phyloP scores from a whole-genome alignment of 1,140 invertebrate genomes.

The Delia radicum region DNA sequence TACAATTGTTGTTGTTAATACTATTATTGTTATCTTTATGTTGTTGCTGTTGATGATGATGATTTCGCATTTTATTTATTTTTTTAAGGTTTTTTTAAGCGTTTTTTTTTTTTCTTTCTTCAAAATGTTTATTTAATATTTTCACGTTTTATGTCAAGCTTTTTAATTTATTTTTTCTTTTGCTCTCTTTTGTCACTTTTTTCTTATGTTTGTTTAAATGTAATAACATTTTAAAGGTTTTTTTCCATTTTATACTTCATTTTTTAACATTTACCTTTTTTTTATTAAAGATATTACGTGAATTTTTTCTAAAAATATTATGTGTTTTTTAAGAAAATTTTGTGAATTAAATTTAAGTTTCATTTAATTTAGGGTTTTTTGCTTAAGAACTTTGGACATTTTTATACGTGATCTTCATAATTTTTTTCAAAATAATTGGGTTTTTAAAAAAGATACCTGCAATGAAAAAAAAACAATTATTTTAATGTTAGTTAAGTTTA shows the following conservation, averaged over 20 bases:
- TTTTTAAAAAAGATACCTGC: background rate
- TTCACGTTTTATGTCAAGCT: background rate
- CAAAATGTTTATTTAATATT: background rate
- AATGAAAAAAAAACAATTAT: background rate
- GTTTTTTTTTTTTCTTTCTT: background rate
- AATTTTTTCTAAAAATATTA: background rate
- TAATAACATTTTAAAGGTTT: slow-evolving; percentile 12
- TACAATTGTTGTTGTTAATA: slow-evolving; percentile 33
- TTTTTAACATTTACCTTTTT: background rate
- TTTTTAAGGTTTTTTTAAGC: background rate
- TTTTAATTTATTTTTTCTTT: background rate
- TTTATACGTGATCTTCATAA: background rate
- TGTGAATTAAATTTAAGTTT: slow-evolving; percentile 5
- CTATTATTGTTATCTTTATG: slow-evolving; percentile 30
- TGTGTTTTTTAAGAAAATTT: background rate
- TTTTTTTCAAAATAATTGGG: background rate
- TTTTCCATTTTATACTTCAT: background rate
- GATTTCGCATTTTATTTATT: background rate
- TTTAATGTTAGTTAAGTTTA: background rate
- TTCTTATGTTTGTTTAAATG: slow-evolving; percentile 1
- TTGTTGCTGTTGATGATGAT: slow-evolving; percentile 1
- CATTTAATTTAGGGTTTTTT: background rate
- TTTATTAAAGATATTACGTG: background rate
- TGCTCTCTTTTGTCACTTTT: background rate
- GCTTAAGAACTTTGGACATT: too few species aligned